phyloP scores from a whole-genome alignment of 2,888 invertebrate species.

The Camptogramma bilineatum region DNA sequence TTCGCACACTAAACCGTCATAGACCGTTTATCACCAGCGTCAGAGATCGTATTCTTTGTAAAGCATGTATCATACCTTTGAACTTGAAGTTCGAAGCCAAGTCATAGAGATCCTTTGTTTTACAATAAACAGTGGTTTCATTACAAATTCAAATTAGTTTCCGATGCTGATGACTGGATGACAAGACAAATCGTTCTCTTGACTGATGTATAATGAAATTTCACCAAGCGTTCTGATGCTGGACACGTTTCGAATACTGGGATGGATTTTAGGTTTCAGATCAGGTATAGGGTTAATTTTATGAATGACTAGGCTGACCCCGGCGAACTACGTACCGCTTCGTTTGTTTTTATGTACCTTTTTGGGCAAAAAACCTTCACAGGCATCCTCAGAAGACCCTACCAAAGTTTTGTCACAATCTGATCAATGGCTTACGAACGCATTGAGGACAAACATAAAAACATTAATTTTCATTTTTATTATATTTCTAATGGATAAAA shows the following conservation, averaged over 20 bases:
- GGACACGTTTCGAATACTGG: slow-evolving; percentile 61
- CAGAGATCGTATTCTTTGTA: too few species aligned
- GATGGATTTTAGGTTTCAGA: slow-evolving; percentile 46
- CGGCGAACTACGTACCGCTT: too few species aligned
- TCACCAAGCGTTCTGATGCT: slow-evolving; percentile 64
- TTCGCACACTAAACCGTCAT: too few species aligned
- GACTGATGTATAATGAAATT: slow-evolving; percentile 69
- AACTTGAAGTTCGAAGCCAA: slow-evolving; percentile 14
- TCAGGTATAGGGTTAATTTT: slow-evolving; percentile 34
- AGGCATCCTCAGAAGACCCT: too few species aligned
- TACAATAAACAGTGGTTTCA: slow-evolving; percentile 59
- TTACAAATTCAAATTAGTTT: slow-evolving; percentile 76
- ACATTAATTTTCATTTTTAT: too few species aligned
- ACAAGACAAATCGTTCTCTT: slow-evolving; percentile 76
- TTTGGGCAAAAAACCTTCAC: too few species aligned
- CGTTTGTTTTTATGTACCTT: too few species aligned
- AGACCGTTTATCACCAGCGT: too few species aligned
- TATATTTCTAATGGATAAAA: too few species aligned
- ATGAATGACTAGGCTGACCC: not conserved
- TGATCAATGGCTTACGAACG: too few species aligned
- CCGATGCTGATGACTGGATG: slow-evolving; percentile 66
- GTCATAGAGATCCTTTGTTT: slow-evolving; percentile 37
- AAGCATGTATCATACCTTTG: not conserved
- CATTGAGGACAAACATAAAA: too few species aligned
- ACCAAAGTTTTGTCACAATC: too few species aligned